Percentiles rank a stretch among this genome's conserved stretches.
Conservation (phyloP, 2,113 vertebrate species). For the Campylomormyrus numenius region DNA sequence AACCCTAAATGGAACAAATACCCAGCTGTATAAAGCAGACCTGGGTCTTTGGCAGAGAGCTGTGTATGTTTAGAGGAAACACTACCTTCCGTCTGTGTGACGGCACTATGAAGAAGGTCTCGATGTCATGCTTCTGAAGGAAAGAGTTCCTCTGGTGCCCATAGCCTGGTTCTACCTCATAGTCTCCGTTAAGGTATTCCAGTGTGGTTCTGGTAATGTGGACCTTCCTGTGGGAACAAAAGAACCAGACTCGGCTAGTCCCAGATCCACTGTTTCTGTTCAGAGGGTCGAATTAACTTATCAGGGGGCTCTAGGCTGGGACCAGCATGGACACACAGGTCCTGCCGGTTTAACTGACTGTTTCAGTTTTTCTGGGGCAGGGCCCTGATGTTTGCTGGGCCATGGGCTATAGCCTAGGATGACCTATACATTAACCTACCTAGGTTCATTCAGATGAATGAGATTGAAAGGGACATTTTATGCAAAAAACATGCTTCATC, state of each 20-base stretch:
- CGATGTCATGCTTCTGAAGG: constrained; percentile 86
- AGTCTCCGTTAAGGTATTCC: constrained; percentile 94
- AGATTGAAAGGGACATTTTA: not conserved
- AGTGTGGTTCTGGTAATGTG: constrained; percentile 92
- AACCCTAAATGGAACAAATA: not conserved
- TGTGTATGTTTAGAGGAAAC: not conserved
- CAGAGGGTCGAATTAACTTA: not conserved
- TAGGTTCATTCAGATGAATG: not conserved
- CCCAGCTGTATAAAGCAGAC: not conserved
- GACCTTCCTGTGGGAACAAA: constrained; percentile 75
- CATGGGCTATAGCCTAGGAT: not conserved
- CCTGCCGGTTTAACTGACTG: not conserved
- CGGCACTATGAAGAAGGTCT: constrained; percentile 96
- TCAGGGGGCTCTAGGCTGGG: not conserved
- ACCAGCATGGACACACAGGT: not conserved
- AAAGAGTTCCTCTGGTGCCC: constrained; percentile 91
- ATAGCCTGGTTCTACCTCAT: constrained; percentile 88
- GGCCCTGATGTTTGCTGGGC: not conserved
- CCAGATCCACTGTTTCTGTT: not conserved
- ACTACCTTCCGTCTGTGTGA: constrained; percentile 90
- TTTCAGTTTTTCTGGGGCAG: not conserved
- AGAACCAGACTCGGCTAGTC: not conserved
- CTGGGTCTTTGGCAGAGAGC: not conserved
- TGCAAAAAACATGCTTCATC: not conserved
- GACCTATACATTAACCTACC: not conserved